Percentiles rank a stretch among this genome's conserved stretches.
Conservation (phyloP, 2,888 invertebrate genomes). For the Dasysyrphus tricinctus region DNA sequence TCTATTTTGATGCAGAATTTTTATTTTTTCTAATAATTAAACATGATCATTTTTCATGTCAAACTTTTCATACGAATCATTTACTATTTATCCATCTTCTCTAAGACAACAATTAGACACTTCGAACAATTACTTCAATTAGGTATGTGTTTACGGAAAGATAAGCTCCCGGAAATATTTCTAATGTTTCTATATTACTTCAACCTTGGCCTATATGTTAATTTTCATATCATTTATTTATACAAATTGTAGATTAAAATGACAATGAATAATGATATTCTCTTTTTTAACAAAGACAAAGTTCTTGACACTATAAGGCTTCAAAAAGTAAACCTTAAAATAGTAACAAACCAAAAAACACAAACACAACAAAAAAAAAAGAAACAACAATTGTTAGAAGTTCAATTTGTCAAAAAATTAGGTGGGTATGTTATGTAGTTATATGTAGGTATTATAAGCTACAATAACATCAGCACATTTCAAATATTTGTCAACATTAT, state of each 20-base stretch:
- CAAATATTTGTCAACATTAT: slow-evolving; percentile 28
- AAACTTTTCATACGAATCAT: neutral
- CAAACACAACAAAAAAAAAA: neutral
- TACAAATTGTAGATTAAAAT: neutral
- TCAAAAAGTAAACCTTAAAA: slow-evolving; percentile 9
- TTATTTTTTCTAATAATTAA: neutral
- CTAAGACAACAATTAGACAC: slow-evolving; percentile 1
- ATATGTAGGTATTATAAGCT: neutral
- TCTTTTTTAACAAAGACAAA: neutral
- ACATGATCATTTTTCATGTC: neutral
- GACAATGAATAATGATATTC: slow-evolving; percentile 16
- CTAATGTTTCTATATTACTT: neutral
- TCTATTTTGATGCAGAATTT: no score
- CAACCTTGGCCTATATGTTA: slow-evolving; percentile 18
- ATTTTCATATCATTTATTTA: neutral
- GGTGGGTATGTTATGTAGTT: neutral
- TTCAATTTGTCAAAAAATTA: slow-evolving; percentile 39
- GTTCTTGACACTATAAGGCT: slow-evolving; percentile 20
- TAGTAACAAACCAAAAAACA: neutral
- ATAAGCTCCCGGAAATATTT: slow-evolving; percentile 27
- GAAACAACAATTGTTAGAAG: slow-evolving; percentile 3
- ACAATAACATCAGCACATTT: slow-evolving; percentile 5
- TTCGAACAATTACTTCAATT: neutral
- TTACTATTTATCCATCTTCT: neutral
- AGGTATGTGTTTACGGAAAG: neutral